Conservation (phyloP, 2,113 vertebrate genomes). For the Microcebus lehilahytsara region DNA sequence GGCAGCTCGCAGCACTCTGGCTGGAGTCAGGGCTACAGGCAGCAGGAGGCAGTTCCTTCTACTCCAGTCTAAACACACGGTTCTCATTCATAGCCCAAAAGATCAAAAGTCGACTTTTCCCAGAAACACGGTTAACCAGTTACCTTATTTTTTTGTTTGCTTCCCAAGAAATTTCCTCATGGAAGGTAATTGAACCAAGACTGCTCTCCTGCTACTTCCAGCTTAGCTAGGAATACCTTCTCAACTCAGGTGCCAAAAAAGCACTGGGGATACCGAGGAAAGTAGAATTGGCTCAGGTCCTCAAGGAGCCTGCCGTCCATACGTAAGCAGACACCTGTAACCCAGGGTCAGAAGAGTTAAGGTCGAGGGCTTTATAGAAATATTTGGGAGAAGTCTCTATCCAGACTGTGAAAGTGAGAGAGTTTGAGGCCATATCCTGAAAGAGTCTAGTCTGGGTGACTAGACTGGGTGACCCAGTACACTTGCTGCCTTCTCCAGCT, state of each 20-base stretch:
- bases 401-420: neutral
- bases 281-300: neutral
- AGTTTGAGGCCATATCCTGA: neutral
- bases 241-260: neutral
- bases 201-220: neutral
- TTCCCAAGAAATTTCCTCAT: neutral
- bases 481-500: neutral
- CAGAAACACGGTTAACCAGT: neutral
- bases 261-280: neutral
- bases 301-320: neutral
- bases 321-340: neutral
- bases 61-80: neutral
- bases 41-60: neutral
- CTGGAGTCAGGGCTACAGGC: neutral
- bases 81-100: neutral
- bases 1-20: neutral
- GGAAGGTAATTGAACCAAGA: neutral
- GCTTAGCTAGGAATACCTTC: neutral
- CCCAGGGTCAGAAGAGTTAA: neutral
- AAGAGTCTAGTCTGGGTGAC: neutral
- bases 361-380: neutral
- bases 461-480: too few species aligned
- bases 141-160: neutral
- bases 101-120: neutral
- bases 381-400: neutral